phyloP scores from a whole-genome alignment of 2,113 vertebrate genomes.

The Beaufortia kweichowensis region DNA sequence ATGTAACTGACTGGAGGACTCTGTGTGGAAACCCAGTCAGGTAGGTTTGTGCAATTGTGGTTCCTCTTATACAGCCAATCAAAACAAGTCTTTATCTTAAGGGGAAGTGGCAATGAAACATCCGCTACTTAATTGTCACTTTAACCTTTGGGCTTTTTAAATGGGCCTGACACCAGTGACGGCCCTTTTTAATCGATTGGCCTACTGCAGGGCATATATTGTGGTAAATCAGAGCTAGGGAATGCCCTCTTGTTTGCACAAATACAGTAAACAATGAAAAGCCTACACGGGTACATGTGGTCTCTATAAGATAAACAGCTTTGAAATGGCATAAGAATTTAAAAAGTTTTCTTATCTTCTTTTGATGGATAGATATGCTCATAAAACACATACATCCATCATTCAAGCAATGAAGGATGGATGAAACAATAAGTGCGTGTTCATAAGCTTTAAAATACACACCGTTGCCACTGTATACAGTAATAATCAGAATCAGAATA shows the following conservation, averaged over 20 bases:
- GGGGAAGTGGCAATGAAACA: slow-evolving; percentile 22
- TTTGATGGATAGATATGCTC: too few relatives aligned
- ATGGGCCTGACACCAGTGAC: slow-evolving; percentile 23
- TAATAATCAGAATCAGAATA: too few relatives aligned
- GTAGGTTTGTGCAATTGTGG: slow-evolving; percentile 43
- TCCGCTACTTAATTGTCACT: slow-evolving; percentile 45
- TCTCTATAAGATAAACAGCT: not conserved
- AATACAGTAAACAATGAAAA: not conserved
- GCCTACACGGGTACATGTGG: not conserved
- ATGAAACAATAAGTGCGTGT: too few relatives aligned
- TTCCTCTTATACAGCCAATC: slow-evolving; percentile 18
- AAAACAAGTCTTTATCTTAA: slow-evolving; percentile 28
- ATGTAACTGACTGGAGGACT: slow-evolving; percentile 30
- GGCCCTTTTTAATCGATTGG: slow-evolving; percentile 37
- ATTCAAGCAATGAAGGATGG: too few relatives aligned
- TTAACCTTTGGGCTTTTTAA: slow-evolving; percentile 45
- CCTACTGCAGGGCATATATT: not conserved
- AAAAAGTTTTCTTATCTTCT: not conserved
- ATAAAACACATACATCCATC: too few relatives aligned
- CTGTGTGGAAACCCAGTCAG: not conserved
- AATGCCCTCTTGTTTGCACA: not conserved
- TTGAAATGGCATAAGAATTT: not conserved
- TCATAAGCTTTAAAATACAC: too few relatives aligned
- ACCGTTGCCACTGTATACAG: too few relatives aligned
- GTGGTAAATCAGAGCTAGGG: slow-evolving; percentile 9